A percentile compares a stretch with the other conserved stretches of the same genome.
phyloP scores from a whole-genome alignment of 2,113 vertebrate species.

The Strix aluco region DNA sequence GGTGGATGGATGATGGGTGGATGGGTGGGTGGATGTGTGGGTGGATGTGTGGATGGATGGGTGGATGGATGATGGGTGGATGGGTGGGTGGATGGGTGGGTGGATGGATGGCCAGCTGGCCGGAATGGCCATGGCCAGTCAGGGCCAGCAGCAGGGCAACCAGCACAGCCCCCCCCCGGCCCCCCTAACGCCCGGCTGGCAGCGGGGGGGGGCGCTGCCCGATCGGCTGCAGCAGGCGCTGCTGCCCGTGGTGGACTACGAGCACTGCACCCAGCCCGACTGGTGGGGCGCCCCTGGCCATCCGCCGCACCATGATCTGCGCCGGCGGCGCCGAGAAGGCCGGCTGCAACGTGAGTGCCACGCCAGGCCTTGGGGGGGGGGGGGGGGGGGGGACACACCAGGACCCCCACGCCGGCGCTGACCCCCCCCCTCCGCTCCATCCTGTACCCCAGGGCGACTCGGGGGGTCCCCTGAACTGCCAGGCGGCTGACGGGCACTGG shows the following conservation, averaged over 20 bases:
- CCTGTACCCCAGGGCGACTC: not conserved
- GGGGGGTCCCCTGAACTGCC: constrained; percentile 24
- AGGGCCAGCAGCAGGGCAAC: not conserved
- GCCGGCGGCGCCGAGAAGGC: not conserved
- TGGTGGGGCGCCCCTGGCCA: not conserved
- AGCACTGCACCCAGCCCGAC: constrained; percentile 14
- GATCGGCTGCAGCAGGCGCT: constrained; percentile 25
- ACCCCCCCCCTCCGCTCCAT: not conserved
- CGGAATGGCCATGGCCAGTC: rapidly evolving
- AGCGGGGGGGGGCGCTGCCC: not conserved
- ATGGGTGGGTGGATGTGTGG: rapidly evolving
- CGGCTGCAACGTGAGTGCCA: not conserved
- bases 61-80: not conserved
- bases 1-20: too few relatives aligned
- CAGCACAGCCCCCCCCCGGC: rapidly evolving
- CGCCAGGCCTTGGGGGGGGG: rapidly evolving
- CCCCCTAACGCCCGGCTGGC: not conserved
- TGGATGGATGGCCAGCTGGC: rapidly evolving
- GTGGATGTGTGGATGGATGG: too few relatives aligned
- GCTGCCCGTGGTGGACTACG: not conserved
- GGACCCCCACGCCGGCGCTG: rapidly evolving
- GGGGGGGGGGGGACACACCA: rapidly evolving
- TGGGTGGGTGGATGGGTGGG: not conserved
- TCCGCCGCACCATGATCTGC: not conserved
- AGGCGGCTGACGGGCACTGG: not conserved